Evolutionary conservation across 2,888 invertebrate genomes (phyloP).

Genomic region (Gibbula magus): DNA sequence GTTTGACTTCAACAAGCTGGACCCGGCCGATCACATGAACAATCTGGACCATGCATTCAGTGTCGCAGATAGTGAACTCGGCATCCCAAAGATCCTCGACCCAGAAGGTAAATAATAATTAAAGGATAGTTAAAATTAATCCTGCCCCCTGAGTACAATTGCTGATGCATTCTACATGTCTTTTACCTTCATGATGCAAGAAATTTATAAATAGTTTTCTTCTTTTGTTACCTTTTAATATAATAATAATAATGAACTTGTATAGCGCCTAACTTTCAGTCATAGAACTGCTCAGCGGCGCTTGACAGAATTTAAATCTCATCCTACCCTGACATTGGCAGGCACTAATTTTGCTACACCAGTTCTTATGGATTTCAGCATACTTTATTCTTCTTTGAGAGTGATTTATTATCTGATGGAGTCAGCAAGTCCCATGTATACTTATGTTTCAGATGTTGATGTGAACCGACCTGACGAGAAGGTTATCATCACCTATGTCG

Average conservation of each 20-base stretch:
- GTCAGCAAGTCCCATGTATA: not conserved
- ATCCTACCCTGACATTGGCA: too few relatives aligned
- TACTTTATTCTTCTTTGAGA: not conserved
- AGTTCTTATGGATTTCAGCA: not conserved
- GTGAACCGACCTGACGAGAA: conserved; percentile 96
- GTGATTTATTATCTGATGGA: not conserved
- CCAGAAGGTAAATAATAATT: conserved; percentile 62
- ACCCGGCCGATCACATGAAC: conserved; percentile 89
- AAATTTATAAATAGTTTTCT: too few relatives aligned
- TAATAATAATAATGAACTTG: too few relatives aligned
- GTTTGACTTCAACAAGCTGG: conserved; percentile 89
- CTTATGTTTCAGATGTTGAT: conserved; percentile 85
- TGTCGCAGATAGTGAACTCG: conserved; percentile 92
- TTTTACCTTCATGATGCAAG: too few relatives aligned
- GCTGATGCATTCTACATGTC: too few relatives aligned
- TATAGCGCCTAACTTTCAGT: too few relatives aligned
- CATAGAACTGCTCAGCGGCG: too few relatives aligned
- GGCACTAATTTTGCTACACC: too few relatives aligned
- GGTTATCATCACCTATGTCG: conserved; percentile 98
- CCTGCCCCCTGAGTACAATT: too few relatives aligned
- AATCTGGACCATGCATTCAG: conserved; percentile 99
- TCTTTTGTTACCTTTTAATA: too few relatives aligned
- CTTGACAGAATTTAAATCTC: too few relatives aligned
- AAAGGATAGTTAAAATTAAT: too few relatives aligned
- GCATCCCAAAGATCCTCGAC: conserved; percentile 86